Conservation (phyloP, 2,113 vertebrate genomes). For the Martes martes region DNA sequence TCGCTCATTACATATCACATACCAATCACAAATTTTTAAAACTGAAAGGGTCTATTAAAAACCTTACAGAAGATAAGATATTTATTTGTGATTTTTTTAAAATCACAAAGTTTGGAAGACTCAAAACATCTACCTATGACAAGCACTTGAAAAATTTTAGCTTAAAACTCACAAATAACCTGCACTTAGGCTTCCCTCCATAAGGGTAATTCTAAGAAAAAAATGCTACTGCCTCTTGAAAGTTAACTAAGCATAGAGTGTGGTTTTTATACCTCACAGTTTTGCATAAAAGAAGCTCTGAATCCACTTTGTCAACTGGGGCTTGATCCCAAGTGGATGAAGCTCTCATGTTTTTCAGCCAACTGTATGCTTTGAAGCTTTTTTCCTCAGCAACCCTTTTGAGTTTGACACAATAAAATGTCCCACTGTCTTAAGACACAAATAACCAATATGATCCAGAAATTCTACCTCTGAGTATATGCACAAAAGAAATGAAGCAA, state of each 20-base stretch:
- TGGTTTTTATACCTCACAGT: background rate
- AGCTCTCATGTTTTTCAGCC: background rate
- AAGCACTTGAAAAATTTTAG: background rate
- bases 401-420: background rate
- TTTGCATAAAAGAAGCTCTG: background rate
- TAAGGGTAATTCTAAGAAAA: background rate
- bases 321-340: background rate
- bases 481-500: background rate
- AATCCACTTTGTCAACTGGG: background rate
- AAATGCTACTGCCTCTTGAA: background rate
- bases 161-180: slow-evolving; percentile 6
- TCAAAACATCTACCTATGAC: background rate
- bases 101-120: background rate
- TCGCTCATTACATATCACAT: background rate
- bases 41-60: background rate
- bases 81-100: background rate
- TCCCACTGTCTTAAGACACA: background rate
- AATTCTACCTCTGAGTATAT: background rate
- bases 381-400: background rate
- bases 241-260: background rate
- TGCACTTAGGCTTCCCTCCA: background rate
- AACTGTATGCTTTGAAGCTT: background rate
- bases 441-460: background rate
- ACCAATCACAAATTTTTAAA: background rate
- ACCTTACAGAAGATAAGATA: background rate